These are phyloP conservation scores for Bombus superbus DNA, from an alignment of 1,140 invertebrate genomes.

Conservation along the genomic window DNA sequence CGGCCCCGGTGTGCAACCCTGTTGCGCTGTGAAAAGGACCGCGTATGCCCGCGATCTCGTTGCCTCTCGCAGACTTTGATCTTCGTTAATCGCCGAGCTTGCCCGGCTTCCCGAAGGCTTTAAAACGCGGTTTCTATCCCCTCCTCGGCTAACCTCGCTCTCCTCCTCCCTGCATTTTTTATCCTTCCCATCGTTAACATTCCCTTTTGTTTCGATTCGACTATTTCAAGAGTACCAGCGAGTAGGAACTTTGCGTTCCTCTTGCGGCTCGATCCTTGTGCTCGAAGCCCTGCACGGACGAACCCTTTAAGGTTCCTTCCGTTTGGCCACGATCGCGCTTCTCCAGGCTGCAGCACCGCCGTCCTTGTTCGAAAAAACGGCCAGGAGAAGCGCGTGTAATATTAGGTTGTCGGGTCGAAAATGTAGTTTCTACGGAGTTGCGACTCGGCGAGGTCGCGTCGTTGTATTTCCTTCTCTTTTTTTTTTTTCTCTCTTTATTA, in stretches of 20 bases:
- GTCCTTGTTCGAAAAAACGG: too few relatives aligned
- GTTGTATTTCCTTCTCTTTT: too few relatives aligned
- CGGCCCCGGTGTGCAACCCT: constrained; percentile 14
- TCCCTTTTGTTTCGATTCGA: not conserved
- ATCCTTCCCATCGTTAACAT: not conserved
- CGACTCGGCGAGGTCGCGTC: too few relatives aligned
- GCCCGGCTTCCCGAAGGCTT: not conserved
- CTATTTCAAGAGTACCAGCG: not conserved
- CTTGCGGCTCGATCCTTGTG: not conserved
- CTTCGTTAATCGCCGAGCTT: constrained; percentile 29
- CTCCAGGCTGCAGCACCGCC: too few relatives aligned
- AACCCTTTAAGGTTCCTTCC: too few relatives aligned
- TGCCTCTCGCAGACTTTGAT: constrained; percentile 16
- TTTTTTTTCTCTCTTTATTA: too few relatives aligned
- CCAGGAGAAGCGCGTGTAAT: too few relatives aligned
- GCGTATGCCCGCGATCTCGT: not conserved
- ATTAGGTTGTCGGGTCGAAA: too few relatives aligned
- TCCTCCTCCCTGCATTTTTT: not conserved
- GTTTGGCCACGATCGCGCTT: too few relatives aligned
- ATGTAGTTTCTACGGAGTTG: too few relatives aligned
- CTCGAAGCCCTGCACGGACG: too few relatives aligned
- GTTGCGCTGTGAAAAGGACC: constrained; percentile 34
- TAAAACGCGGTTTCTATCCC: constrained; percentile 18
- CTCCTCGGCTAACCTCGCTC: not conserved
- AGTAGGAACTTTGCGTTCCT: not conserved